Conservation (phyloP, 2,797 vertebrate species). For the Peromyscus melanophrys region DNA sequence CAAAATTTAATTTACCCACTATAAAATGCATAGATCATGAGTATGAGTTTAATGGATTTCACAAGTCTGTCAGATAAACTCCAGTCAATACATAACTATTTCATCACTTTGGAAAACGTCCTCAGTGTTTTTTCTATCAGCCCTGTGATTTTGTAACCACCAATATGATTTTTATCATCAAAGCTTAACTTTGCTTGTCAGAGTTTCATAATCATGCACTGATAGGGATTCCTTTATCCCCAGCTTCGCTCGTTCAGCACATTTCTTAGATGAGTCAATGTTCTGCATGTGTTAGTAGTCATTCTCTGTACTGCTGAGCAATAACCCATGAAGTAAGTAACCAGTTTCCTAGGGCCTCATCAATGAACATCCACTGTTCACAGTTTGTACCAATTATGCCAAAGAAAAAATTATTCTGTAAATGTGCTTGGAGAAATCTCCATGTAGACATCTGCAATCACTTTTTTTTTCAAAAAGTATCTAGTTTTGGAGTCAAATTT, state of each 20-base stretch:
- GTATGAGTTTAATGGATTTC: neutral
- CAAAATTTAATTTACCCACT: neutral
- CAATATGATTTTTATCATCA: neutral
- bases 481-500: neutral
- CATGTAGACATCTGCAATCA: neutral
- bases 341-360: neutral
- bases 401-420: neutral
- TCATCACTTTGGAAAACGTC: neutral
- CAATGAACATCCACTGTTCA: neutral
- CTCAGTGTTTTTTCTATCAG: neutral
- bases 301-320: too few relatives aligned
- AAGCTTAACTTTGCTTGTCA: neutral
- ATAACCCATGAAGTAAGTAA: neutral
- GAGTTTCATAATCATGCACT: neutral
- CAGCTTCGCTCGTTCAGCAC: neutral
- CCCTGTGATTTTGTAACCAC: neutral
- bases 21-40: neutral
- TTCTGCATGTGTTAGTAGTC: too few relatives aligned
- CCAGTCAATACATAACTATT: neutral
- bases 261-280: fast-evolving
- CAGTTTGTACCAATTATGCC: neutral
- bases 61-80: neutral
- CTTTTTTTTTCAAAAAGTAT: neutral
- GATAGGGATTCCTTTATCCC: neutral
- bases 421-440: neutral